Conservation (phyloP, 2,888 invertebrate genomes). For the Pomacea canaliculata region DNA sequence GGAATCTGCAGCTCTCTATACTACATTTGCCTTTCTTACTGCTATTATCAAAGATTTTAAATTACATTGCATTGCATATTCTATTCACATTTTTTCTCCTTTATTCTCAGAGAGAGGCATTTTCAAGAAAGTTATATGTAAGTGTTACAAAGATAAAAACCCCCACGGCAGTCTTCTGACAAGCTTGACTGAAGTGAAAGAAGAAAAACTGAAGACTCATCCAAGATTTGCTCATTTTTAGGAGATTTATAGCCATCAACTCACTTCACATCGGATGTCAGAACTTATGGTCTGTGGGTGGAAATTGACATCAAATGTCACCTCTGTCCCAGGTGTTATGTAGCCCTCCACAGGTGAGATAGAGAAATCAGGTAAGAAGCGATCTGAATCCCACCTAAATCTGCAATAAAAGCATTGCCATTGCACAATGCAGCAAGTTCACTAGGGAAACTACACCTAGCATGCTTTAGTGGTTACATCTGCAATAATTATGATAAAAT, state of each 20-base stretch:
- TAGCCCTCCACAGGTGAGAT: conserved; percentile 77
- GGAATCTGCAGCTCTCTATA: too few relatives aligned
- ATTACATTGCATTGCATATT: too few relatives aligned
- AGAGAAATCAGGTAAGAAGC: conserved; percentile 73
- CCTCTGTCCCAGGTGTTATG: conserved; percentile 76
- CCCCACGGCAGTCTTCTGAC: too few relatives aligned
- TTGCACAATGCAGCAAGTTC: background rate
- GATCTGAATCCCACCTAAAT: conserved; percentile 73
- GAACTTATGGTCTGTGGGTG: conserved; percentile 72
- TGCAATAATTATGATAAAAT: background rate
- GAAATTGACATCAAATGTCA: conserved; percentile 77
- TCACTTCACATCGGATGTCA: conserved; percentile 69
- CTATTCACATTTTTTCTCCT: too few relatives aligned
- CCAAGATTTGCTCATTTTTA: too few relatives aligned
- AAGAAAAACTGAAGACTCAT: too few relatives aligned
- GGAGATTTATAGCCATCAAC: conserved; percentile 14
- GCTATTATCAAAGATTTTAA: too few relatives aligned
- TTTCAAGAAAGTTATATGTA: too few relatives aligned
- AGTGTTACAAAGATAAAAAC: too few relatives aligned
- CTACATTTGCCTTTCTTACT: too few relatives aligned
- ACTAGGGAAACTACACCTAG: background rate
- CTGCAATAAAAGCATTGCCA: conserved; percentile 47
- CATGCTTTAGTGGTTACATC: background rate
- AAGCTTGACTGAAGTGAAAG: too few relatives aligned
- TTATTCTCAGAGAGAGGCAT: too few relatives aligned